phyloP scores from a whole-genome alignment of 2,113 vertebrate genomes.

The Eubucco bourcierii region DNA sequence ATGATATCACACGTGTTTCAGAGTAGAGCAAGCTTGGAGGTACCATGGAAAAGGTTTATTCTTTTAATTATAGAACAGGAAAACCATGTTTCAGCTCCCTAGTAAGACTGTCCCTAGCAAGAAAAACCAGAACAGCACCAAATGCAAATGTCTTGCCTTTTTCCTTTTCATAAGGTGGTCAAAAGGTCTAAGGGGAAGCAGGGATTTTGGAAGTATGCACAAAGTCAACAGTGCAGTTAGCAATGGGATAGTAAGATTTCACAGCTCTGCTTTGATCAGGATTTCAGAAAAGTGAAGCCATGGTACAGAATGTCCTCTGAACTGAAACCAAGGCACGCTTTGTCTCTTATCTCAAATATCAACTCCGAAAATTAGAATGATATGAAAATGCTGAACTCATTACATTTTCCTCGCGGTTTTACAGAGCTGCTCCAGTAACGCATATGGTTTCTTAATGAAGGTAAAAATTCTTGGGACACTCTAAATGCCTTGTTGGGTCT shows the following conservation, averaged over 20 bases:
- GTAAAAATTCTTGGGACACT: neutral
- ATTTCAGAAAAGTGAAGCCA: slow-evolving; percentile 79
- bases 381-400: slow-evolving; percentile 63
- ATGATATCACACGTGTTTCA: neutral
- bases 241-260: slow-evolving; percentile 82
- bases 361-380: slow-evolving; percentile 68
- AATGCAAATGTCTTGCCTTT: slow-evolving; percentile 62
- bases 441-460: neutral
- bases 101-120: slow-evolving; percentile 15
- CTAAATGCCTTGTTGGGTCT: neutral
- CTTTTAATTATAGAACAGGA: slow-evolving; percentile 64
- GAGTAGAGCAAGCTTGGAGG: neutral
- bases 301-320: slow-evolving; percentile 76
- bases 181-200: slow-evolving; percentile 74
- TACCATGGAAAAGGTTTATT: slow-evolving; percentile 54
- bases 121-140: slow-evolving; percentile 49
- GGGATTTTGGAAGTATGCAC: slow-evolving; percentile 81
- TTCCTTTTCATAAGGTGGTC: slow-evolving; percentile 64
- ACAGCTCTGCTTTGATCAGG: slow-evolving; percentile 79
- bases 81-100: slow-evolving; percentile 50
- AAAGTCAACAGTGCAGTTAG: slow-evolving; percentile 78
- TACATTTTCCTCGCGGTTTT: slow-evolving; percentile 56
- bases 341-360: slow-evolving; percentile 81
- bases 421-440: neutral
- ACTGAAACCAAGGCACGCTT: slow-evolving; percentile 79